phyloP scores from a whole-genome alignment of 2,888 invertebrate genomes.

The Drosophila formosana region DNA sequence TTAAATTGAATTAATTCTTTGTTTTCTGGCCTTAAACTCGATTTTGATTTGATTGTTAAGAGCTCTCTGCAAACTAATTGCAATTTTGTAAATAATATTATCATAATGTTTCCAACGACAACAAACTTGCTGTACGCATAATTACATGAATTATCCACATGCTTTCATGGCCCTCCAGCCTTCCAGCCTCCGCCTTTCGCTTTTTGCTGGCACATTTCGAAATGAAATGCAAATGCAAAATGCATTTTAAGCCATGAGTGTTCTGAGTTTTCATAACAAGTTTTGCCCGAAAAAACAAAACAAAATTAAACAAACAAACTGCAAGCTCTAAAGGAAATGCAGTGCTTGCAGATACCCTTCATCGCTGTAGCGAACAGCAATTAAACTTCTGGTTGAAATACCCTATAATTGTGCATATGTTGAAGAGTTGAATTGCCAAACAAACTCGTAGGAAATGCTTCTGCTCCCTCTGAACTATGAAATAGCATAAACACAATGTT shows the following conservation, averaged over 20 bases:
- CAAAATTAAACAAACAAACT: constrained; percentile 9
- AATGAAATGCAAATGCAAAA: constrained; percentile 38
- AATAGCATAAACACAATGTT: constrained; percentile 56
- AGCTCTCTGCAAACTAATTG: constrained; percentile 27
- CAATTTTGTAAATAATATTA: constrained; percentile 28
- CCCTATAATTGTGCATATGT: neutral
- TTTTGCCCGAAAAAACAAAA: constrained; percentile 7
- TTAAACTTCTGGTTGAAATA: neutral
- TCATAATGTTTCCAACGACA: constrained; percentile 3
- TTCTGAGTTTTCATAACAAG: constrained; percentile 18
- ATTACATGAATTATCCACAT: constrained; percentile 37
- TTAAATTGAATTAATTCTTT: constrained; percentile 45
- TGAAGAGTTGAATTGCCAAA: neutral
- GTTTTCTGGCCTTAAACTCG: constrained; percentile 7
- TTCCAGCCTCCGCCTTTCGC: neutral
- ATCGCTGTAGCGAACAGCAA: no score
- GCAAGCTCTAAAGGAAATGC: neutral
- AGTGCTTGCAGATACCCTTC: neutral
- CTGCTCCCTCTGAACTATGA: constrained; percentile 30
- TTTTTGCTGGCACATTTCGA: constrained; percentile 4
- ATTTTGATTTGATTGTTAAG: constrained; percentile 1
- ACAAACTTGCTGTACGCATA: constrained; percentile 7
- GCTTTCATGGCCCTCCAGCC: constrained; percentile 2
- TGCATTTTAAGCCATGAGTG: constrained; percentile 28
- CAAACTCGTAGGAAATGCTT: constrained; percentile 3